Conservation (phyloP, 2,113 vertebrate species). For the Austrofundulus limnaeus region DNA sequence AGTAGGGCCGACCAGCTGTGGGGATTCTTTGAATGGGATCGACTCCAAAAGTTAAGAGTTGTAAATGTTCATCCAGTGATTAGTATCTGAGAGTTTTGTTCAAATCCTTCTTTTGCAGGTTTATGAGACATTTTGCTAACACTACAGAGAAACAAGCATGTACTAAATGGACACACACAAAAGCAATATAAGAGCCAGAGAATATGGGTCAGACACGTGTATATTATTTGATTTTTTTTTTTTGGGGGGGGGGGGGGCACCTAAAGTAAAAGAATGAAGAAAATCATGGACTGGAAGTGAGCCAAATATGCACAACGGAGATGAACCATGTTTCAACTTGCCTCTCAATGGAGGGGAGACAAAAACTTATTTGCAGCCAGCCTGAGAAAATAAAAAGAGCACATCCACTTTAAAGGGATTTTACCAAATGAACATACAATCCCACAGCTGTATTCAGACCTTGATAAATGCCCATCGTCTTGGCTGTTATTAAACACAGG, state of each 20-base stretch:
- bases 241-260: too few species aligned
- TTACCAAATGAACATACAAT: slow-evolving; percentile 57
- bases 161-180: too few species aligned
- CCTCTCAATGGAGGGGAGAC: slow-evolving; percentile 10
- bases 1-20: too few species aligned
- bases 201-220: slow-evolving; percentile 50
- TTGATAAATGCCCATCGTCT: slow-evolving; percentile 71
- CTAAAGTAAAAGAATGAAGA: slow-evolving; percentile 4
- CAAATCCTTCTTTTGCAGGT: too few species aligned
- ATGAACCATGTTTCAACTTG: slow-evolving; percentile 24
- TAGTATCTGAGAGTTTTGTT: too few species aligned
- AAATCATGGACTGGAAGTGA: background rate
- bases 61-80: slow-evolving; percentile 12
- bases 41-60: too few species aligned
- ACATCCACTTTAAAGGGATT: slow-evolving; percentile 59
- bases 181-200: background rate
- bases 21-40: too few species aligned
- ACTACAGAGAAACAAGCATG: too few species aligned
- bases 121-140: too few species aligned
- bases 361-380: slow-evolving; percentile 21
- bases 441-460: slow-evolving; percentile 60
- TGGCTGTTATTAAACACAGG: slow-evolving; percentile 72
- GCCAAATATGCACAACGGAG: slow-evolving; percentile 28
- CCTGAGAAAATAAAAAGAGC: slow-evolving; percentile 51
- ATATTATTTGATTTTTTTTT: slow-evolving; percentile 54